phyloP scores from a whole-genome alignment of 1,140 invertebrate species.

The Trachymyrmex septentrionalis region DNA sequence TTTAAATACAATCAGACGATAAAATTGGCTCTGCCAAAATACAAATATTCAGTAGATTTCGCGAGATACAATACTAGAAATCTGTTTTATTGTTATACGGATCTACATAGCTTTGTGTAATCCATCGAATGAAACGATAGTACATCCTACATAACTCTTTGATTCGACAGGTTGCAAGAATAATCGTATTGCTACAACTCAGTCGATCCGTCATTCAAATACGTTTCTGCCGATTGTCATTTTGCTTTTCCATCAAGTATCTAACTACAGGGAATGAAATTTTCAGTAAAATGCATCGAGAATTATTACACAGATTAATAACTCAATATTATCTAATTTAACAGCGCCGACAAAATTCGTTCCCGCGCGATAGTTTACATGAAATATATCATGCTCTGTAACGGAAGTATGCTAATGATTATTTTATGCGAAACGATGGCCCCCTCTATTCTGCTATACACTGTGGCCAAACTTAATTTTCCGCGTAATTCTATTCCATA shows the following conservation, averaged over 20 bases:
- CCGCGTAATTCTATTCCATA: constrained; percentile 39
- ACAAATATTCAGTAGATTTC: constrained; percentile 31
- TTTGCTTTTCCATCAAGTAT: constrained; percentile 27
- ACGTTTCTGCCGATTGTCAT: constrained; percentile 2
- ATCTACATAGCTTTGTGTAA: constrained; percentile 27
- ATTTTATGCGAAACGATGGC: constrained; percentile 56
- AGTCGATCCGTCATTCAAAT: constrained; percentile 27
- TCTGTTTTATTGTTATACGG: constrained; percentile 32
- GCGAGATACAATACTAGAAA: neutral
- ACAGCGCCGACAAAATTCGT: constrained; percentile 30
- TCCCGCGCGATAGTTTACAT: constrained; percentile 33
- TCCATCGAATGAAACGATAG: constrained; percentile 49
- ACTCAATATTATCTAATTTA: constrained; percentile 58
- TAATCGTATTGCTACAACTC: constrained; percentile 35
- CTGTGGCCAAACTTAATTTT: constrained; percentile 53
- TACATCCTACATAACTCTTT: constrained; percentile 37
- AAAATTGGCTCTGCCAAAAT: constrained; percentile 22
- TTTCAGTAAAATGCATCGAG: constrained; percentile 27
- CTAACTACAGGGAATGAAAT: constrained; percentile 6
- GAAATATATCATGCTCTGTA: constrained; percentile 37
- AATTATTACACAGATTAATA: constrained; percentile 51
- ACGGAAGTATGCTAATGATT: constrained; percentile 60
- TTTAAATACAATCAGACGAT: neutral
- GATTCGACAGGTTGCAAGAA: constrained; percentile 49
- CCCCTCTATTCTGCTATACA: constrained; percentile 11